Evolutionary conservation across 2,113 vertebrate species (phyloP), one percentile per base, ranked within the genome.

Genomic region (Cryptotis parvus): DNA sequence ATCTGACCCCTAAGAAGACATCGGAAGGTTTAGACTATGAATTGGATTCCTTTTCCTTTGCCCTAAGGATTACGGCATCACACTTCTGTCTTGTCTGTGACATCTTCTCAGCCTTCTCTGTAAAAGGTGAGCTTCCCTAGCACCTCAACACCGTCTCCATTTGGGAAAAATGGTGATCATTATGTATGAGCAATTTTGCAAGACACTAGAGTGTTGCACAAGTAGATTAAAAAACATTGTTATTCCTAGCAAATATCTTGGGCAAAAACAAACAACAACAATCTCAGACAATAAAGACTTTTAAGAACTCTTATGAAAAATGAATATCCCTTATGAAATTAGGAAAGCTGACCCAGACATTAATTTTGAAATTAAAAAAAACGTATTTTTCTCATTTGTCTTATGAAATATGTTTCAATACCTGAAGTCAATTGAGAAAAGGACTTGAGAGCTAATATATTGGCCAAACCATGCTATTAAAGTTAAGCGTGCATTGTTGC

Each of bases 401-500:
- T 96, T 95, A 97, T 97, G 78, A 87, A 95, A 86, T 82, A 91
- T 92, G 86, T 78, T 3, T 20, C 95, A 93, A 98, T 97, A 97
- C 96, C 20, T 97, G 93, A 97, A 97, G 97, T 97, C 72, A 97
- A 97, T 35, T 96, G 80, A 55, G 87, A 96, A 98, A 96, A 94
- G 94, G 96, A 97, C 84, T 81, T 94, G 93, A 93, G 95, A 96
- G 81, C 94, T 97, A 95, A 86, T 39, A 97, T 96, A 97, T 91
- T 98, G 97, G 98, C 98, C 98, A 97, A 99, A 98, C 98, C 99
- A 98, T 99, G 98, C 98, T 98, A 98, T 98, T 98, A 97, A 98
- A 98, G 98, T 98, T 98, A 98, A 98, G 97, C 97, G 98, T 99
- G 99, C 99, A 99, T 98, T 98, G 97, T 97, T 98, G 98, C 97